Evolutionary conservation across 1,140 invertebrate species (phyloP).

Genomic region (Sarcophaga peregrina): DNA sequence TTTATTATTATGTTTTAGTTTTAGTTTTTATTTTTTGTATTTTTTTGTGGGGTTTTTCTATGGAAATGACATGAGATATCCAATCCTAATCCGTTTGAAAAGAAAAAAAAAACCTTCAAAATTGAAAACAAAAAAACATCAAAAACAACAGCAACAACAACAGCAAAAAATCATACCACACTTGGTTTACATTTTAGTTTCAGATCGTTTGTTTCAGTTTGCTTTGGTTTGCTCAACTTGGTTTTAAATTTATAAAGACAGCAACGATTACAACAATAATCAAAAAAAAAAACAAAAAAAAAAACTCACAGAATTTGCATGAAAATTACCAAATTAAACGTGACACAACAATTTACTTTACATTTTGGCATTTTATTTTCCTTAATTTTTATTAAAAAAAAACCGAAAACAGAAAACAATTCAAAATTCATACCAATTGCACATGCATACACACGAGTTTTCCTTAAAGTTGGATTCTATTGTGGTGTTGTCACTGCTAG

Average conservation of each 20-base stretch:
- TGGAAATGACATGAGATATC: slow-evolving; percentile 25
- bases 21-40: no score
- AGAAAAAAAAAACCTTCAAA: slow-evolving; percentile 11
- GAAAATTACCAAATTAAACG: slow-evolving; percentile 43
- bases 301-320: slow-evolving; percentile 40
- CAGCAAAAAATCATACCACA: not conserved
- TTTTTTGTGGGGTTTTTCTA: not conserved
- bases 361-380: slow-evolving; percentile 15
- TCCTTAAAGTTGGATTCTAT: not conserved
- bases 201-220: not conserved
- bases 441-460: not conserved
- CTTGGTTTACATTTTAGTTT: slow-evolving; percentile 7
- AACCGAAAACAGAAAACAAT: not conserved
- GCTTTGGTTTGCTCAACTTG: no score
- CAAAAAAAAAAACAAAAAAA: slow-evolving; percentile 5
- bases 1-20: no score
- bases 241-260: not conserved
- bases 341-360: slow-evolving; percentile 44
- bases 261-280: not conserved
- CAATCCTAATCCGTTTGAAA: slow-evolving; percentile 23
- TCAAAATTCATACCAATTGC: not conserved
- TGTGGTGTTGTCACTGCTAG: not conserved
- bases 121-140: not conserved
- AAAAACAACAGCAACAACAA: no score
- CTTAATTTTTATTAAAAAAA: not conserved